Conservation (phyloP, 2,113 vertebrate species). For the Colistium nudipinnis region DNA sequence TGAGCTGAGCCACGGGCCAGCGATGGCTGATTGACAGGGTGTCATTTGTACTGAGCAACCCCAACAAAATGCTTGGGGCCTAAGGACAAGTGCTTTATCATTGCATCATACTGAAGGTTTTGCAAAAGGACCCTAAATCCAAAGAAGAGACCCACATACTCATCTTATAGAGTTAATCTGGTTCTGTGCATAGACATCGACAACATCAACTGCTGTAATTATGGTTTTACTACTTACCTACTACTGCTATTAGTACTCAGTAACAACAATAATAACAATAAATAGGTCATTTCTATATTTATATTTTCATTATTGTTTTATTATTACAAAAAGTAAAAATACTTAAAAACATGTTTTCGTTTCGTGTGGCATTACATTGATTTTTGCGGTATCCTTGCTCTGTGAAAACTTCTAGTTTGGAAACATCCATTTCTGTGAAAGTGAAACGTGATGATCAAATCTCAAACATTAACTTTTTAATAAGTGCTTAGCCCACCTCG, state of each 20-base stretch:
- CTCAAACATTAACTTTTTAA: constrained; percentile 28
- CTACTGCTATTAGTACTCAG: neutral
- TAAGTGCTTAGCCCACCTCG: neutral
- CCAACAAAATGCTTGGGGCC: neutral
- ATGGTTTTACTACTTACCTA: neutral
- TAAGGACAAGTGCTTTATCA: neutral
- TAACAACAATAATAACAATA: neutral
- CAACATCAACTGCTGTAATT: neutral
- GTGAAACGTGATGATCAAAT: neutral
- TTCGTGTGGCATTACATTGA: neutral
- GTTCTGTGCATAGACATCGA: neutral
- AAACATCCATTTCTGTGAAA: neutral
- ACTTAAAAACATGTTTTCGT: neutral
- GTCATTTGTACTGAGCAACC: neutral
- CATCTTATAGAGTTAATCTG: neutral
- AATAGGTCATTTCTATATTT: neutral
- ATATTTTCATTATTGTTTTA: neutral
- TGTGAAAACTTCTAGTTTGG: neutral
- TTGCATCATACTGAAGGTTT: too few species aligned
- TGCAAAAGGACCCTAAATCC: too few species aligned
- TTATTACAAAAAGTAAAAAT: neutral
- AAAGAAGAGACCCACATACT: neutral
- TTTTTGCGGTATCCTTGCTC: neutral
- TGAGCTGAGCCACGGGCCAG: neutral
- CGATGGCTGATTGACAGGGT: neutral